Evolutionary conservation across 2,797 vertebrate genomes (phyloP).

Genomic region (Nannoperca obscura): DNA sequence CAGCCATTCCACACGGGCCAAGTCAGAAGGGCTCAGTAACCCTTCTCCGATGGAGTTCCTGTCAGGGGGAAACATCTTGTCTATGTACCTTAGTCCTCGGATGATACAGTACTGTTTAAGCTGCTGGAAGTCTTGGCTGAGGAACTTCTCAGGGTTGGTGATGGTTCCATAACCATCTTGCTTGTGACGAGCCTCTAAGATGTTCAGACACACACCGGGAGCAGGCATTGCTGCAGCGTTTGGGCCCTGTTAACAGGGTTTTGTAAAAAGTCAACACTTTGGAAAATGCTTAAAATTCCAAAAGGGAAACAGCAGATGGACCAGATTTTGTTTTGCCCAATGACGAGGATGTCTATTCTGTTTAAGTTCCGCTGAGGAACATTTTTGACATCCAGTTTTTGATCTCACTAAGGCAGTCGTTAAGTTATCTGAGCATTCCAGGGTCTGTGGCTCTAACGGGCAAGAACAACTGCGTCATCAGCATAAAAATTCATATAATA

Average conservation of each 20-base stretch:
- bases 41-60: conserved; percentile 70
- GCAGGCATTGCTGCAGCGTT: conserved; percentile 71
- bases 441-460: too few species aligned
- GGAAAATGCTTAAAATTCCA: too few species aligned
- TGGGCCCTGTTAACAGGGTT: conserved; percentile 2
- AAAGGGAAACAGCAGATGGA: too few species aligned
- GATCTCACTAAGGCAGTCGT: too few species aligned
- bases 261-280: too few species aligned
- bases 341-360: too few species aligned
- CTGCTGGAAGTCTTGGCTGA: conserved; percentile 76
- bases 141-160: conserved; percentile 70
- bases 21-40: conserved; percentile 41
- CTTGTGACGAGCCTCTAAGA: conserved; percentile 74
- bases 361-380: too few species aligned
- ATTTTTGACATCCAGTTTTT: too few species aligned
- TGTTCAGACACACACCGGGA: conserved; percentile 76
- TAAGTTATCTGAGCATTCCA: too few species aligned
- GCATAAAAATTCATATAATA: too few species aligned
- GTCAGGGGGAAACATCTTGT: conserved; percentile 80
- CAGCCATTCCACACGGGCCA: conserved; percentile 75
- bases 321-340: too few species aligned
- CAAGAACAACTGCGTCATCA: too few species aligned
- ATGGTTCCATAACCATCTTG: conserved; percentile 66
- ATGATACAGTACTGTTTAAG: conserved; percentile 67
- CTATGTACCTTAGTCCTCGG: conserved; percentile 61